Evolutionary conservation across 2,113 vertebrate genomes (phyloP).

Genomic region (Carlito syrichta): DNA sequence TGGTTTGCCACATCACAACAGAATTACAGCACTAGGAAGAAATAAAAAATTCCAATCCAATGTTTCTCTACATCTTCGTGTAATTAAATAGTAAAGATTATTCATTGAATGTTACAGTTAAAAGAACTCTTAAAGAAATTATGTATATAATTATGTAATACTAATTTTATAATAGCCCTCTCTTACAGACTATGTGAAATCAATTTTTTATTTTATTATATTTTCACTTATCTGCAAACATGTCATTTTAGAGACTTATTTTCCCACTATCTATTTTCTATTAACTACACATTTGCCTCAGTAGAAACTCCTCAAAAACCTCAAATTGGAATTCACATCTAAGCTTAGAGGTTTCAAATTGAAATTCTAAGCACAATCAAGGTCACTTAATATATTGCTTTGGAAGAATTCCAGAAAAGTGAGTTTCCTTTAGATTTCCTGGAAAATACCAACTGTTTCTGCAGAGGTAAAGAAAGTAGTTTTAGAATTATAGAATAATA

Average conservation of each 20-base stretch:
- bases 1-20: background rate
- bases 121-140: background rate
- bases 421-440: background rate
- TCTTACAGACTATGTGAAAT: background rate
- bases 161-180: background rate
- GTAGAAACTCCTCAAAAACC: background rate
- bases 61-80: background rate
- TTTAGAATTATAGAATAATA: background rate
- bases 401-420: constrained; percentile 13
- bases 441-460: background rate
- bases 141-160: background rate
- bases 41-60: background rate
- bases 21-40: background rate
- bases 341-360: background rate
- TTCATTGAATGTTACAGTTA: background rate
- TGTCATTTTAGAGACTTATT: background rate
- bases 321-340: background rate
- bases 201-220: background rate
- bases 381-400: background rate
- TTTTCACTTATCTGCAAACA: background rate
- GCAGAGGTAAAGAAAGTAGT: background rate
- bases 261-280: background rate
- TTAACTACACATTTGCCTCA: background rate
- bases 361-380: constrained; percentile 40
- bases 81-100: background rate